Base-by-base conservation (phyloP, 2,888 invertebrate genomes). In the Metacarcinus magister region DNA sequence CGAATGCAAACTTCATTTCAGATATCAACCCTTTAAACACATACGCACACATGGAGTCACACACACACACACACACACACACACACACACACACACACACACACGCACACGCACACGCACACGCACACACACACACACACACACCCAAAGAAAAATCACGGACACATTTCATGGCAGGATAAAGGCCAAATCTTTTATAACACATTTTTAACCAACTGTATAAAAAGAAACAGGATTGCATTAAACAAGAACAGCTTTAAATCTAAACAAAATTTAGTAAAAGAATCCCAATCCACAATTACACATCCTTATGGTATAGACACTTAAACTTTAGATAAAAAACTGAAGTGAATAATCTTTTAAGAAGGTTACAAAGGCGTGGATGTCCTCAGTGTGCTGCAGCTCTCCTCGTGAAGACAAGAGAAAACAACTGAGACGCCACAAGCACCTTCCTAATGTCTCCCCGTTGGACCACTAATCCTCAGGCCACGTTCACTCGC, bases 371-470 rank as follows among this genome's bases (percentile, higher is more conserved):
- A 2, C n/a, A 75, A 75, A 28, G 4, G 7, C 75, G 10, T 28
- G 67, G n/a, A 7, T 2, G n/a, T 75, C 75, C 75, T 75, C n/a
- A n/a, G 87, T 32, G 39, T 87, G 87, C 87, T 32, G 87, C 87
- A 87, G 32, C 39, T 87, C 32, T 87, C 39, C 39, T 19, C 28
- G 16, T n/a, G 39, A 87, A 39, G 87, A 75, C 75, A 75, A 75
- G 28, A 10, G 75, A 75, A 75, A n/a, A 75, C 75, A 75, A 75
- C 28, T 23, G 28, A n/a, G n/a, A n/a, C 75, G 28, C 75, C 75
- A 75, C 75, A 87, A 87, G 39, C 87, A 87, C 3, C 87, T 13
- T 39, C n/a, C 87, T 87, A 87, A 87, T 87, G 39, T 39, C 87
- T 87, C 87, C 87, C 87, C 39, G 32, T 39, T 87, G 32, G 16